A percentile compares a stretch with the other conserved stretches of the same genome.
These are phyloP conservation scores for Centropus bengalensis DNA, from an alignment of 2,113 vertebrate species.

Conservation along the genomic window DNA sequence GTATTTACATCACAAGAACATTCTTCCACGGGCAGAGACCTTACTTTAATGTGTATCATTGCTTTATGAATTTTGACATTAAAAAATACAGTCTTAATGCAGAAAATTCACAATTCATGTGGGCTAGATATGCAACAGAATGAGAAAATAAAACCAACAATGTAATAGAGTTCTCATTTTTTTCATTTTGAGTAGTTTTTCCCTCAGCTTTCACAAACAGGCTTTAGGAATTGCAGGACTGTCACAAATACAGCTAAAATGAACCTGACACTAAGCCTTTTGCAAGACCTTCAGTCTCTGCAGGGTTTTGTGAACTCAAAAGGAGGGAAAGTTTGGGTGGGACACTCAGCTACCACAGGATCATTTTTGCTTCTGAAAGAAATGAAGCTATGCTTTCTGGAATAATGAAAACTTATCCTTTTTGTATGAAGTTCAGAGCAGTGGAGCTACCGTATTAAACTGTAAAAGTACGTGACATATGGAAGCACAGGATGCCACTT, in stretches of 20 bases:
- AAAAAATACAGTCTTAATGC: not conserved
- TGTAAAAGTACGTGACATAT: not conserved
- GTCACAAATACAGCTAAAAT: not conserved
- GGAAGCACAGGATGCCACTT: not conserved
- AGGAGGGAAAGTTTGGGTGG: not conserved
- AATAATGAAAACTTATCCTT: conserved; percentile 5
- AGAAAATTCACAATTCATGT: not conserved
- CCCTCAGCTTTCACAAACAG: not conserved
- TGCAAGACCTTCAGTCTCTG: not conserved
- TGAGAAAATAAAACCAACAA: not conserved
- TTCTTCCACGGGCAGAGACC: not conserved
- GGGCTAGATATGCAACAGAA: not conserved
- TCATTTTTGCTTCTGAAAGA: not conserved
- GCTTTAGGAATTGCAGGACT: not conserved
- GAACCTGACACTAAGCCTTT: not conserved
- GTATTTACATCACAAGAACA: not conserved
- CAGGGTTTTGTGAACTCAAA: not conserved
- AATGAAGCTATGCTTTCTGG: not conserved
- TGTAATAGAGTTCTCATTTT: not conserved
- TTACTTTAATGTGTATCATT: not conserved
- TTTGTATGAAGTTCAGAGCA: conserved; percentile 1
- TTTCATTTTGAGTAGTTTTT: not conserved
- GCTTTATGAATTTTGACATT: not conserved
- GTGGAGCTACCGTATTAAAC: not conserved
- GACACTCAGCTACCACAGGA: not conserved